phyloP scores from a whole-genome alignment of 2,113 vertebrate species.

The Triplophysa dalaica region DNA sequence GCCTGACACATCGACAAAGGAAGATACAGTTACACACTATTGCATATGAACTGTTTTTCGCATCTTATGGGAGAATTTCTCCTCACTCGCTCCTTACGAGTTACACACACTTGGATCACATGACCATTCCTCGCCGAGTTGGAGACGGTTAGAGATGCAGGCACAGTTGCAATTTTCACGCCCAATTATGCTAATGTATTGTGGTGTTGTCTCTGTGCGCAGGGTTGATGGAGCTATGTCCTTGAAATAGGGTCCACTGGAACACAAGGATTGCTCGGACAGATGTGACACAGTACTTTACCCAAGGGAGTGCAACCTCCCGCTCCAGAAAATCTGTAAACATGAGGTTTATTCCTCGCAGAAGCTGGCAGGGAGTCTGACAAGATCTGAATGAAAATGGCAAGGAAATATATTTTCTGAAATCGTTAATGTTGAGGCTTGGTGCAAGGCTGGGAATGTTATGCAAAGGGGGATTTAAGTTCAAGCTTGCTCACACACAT shows the following conservation, averaged over 20 bases:
- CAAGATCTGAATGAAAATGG: neutral
- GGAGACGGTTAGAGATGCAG: conserved; percentile 23
- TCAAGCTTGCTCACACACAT: neutral
- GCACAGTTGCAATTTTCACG: conserved; percentile 46
- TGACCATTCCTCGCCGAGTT: conserved; percentile 1
- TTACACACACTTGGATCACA: neutral
- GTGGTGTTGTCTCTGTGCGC: conserved; percentile 15
- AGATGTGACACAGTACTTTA: conserved; percentile 35
- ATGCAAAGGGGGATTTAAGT: neutral
- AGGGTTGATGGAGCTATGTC: conserved; percentile 40
- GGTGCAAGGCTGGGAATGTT: neutral
- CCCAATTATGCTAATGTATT: conserved; percentile 52
- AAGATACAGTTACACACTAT: conserved; percentile 23
- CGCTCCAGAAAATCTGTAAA: conserved; percentile 33
- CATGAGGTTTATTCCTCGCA: conserved; percentile 25
- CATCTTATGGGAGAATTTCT: neutral
- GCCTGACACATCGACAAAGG: conserved; percentile 21
- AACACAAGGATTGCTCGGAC: conserved; percentile 16
- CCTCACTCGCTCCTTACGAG: neutral
- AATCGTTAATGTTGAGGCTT: neutral
- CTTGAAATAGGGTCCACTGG: conserved; percentile 42
- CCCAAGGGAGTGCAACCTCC: conserved; percentile 35
- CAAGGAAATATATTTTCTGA: neutral
- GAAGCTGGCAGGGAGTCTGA: neutral
- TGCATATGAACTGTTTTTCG: conserved; percentile 12